Conservation (phyloP, 2,888 invertebrate genomes). For the Diaperis boleti region DNA sequence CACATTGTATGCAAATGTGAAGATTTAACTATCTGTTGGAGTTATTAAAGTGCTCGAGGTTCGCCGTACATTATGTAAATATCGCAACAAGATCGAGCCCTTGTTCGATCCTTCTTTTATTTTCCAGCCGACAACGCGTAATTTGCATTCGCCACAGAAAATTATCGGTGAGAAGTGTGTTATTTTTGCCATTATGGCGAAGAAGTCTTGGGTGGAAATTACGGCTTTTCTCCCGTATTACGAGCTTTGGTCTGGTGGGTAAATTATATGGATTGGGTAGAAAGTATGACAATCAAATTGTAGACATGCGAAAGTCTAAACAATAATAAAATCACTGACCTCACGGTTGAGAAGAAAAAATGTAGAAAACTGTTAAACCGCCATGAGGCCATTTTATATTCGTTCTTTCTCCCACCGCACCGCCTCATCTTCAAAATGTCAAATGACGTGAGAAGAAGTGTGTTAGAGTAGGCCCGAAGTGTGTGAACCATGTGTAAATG, state of each 20-base stretch:
- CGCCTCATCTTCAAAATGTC: constrained; percentile 1
- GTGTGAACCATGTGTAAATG: constrained; percentile 3
- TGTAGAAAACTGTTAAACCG: too few relatives aligned
- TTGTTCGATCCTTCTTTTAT: constrained; percentile 11
- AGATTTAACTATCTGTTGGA: constrained; percentile 14
- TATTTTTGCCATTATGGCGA: constrained; percentile 1
- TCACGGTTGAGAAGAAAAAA: too few relatives aligned
- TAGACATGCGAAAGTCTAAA: too few relatives aligned
- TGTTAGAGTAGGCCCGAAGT: constrained; percentile 2
- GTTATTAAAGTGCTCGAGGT: constrained; percentile 14
- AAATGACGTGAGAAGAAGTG: constrained; percentile 5
- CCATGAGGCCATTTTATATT: too few relatives aligned
- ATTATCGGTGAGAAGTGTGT: constrained; percentile 8
- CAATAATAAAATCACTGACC: too few relatives aligned
- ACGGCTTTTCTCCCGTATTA: background rate
- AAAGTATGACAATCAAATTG: too few relatives aligned
- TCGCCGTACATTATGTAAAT: constrained; percentile 28
- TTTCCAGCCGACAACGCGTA: constrained; percentile 16
- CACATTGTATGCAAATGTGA: constrained; percentile 23
- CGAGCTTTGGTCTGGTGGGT: too few relatives aligned
- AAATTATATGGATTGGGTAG: too few relatives aligned
- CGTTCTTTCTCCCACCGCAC: too few relatives aligned
- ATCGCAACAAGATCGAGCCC: constrained; percentile 16
- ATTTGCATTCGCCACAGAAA: constrained; percentile 8
- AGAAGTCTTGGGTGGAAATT: background rate